Evolutionary conservation across 1,140 invertebrate genomes (phyloP).

Genomic region (Drosophila baimaii): DNA sequence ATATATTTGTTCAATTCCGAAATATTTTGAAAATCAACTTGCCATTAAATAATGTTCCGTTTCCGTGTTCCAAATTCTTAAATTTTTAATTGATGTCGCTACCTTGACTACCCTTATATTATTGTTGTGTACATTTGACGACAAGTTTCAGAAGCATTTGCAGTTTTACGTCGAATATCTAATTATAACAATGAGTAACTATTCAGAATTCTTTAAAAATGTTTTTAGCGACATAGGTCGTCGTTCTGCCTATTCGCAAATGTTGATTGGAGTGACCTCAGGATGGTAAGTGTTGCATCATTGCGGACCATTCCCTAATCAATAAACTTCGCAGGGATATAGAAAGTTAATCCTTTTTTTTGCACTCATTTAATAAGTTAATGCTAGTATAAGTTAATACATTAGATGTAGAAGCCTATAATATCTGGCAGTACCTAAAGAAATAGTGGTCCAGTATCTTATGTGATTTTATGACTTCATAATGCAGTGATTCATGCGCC

Average conservation of each 20-base stretch:
- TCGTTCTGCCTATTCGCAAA: slow-evolving; percentile 93
- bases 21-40: neutral
- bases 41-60: neutral
- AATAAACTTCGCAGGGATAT: neutral
- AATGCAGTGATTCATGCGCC: slow-evolving; percentile 10
- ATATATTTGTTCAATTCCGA: neutral
- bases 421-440: too few relatives aligned
- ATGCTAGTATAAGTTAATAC: neutral
- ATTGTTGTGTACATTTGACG: slow-evolving; percentile 38
- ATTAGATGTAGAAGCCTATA: neutral
- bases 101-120: slow-evolving; percentile 21
- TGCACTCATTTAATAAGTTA: too few relatives aligned
- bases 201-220: slow-evolving; percentile 89
- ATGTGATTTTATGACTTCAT: slow-evolving; percentile 1
- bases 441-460: neutral
- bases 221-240: slow-evolving; percentile 91
- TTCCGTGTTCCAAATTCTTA: neutral
- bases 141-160: slow-evolving; percentile 2
- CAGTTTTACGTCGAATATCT: slow-evolving; percentile 36
- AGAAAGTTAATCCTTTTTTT: neutral
- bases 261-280: slow-evolving; percentile 92
- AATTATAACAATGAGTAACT: slow-evolving; percentile 47
- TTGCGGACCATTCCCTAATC: neutral
- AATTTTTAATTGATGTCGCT: neutral
- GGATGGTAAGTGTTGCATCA: slow-evolving; percentile 90